A percentile compares a stretch with the other conserved stretches of the same genome.
These are phyloP conservation scores for Podocnemis expansa DNA, from an alignment of 2,113 vertebrate genomes.

Conservation along the genomic window DNA sequence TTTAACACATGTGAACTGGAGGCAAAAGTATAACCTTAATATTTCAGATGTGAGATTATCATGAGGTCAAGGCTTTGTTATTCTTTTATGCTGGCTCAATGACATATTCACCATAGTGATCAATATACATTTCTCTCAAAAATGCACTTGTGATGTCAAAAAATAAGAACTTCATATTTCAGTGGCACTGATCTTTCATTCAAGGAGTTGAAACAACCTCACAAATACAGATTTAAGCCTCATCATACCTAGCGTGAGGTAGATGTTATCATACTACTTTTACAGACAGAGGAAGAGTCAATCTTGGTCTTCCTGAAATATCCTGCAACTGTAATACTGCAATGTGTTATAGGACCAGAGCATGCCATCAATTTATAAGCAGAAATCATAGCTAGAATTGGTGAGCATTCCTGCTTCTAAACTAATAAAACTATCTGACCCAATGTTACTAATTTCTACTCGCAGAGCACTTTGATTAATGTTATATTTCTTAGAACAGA, in stretches of 20 bases:
- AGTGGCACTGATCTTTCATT: neutral
- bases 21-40: neutral
- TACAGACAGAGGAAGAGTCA: neutral
- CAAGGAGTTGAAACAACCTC: neutral
- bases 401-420: neutral
- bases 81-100: neutral
- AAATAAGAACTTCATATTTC: neutral
- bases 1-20: neutral
- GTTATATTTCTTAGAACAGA: neutral
- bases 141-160: neutral
- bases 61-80: neutral
- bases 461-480: neutral
- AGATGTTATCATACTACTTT: neutral
- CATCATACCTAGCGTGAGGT: neutral
- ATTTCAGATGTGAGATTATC: neutral
- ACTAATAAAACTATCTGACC: neutral
- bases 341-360: neutral
- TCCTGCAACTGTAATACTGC: neutral
- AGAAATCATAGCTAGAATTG: neutral
- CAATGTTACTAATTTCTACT: neutral
- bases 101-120: neutral
- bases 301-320: neutral
- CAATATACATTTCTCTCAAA: neutral
- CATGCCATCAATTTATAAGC: neutral
- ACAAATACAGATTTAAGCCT: neutral